Conservation (phyloP, 2,113 vertebrate genomes). For the Falcunculus frontatus region DNA sequence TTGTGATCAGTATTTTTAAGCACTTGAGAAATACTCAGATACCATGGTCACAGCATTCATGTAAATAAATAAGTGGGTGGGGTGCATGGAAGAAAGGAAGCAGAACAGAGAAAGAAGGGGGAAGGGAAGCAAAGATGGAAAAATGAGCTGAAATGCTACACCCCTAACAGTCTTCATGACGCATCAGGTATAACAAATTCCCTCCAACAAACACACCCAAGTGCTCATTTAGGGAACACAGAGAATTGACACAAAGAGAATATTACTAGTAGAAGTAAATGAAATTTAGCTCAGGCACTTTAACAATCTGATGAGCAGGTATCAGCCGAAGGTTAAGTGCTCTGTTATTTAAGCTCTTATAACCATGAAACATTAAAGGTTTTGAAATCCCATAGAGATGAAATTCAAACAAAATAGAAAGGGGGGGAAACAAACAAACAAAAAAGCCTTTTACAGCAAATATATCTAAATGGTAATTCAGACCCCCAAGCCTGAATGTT, state of each 20-base stretch:
- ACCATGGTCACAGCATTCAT: slow-evolving; percentile 27
- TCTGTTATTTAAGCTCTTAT: background rate
- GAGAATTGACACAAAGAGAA: background rate
- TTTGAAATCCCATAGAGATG: background rate
- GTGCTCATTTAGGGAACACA: background rate
- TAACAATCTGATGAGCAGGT: background rate
- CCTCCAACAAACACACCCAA: background rate
- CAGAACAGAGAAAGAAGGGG: background rate
- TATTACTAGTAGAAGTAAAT: background rate
- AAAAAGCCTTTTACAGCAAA: background rate
- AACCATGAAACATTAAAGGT: background rate
- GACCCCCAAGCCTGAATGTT: background rate
- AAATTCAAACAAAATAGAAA: background rate
- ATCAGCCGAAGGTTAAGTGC: background rate
- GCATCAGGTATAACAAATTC: background rate
- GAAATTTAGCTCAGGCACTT: background rate
- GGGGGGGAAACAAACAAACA: background rate
- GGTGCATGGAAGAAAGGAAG: slow-evolving; percentile 5
- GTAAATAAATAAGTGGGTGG: slow-evolving; percentile 47
- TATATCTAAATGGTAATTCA: background rate
- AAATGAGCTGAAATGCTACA: slow-evolving; percentile 10
- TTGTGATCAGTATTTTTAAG: slow-evolving; percentile 41
- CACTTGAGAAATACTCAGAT: slow-evolving; percentile 12
- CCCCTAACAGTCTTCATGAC: background rate
- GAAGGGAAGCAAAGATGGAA: slow-evolving; percentile 10